These are phyloP conservation scores for Heteractis magnifica DNA, from an alignment of 92 coral and sea anemone genomes.

Conservation along the genomic window DNA sequence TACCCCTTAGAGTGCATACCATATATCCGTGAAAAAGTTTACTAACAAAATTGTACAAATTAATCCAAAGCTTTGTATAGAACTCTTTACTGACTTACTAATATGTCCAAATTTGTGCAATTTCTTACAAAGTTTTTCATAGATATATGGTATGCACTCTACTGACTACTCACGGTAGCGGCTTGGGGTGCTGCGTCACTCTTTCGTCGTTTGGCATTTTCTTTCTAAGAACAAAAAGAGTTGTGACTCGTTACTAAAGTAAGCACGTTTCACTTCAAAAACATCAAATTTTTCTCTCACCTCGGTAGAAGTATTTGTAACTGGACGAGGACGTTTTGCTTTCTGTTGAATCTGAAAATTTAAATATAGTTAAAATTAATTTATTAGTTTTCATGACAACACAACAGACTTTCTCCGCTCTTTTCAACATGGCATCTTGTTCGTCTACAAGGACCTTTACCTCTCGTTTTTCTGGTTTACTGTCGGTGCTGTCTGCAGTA, in stretches of 20 bases:
- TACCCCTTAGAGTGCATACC: too few relatives aligned
- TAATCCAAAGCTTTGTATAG: too few relatives aligned
- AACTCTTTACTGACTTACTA: too few relatives aligned
- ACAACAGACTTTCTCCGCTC: not conserved
- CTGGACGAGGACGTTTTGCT: constrained; percentile 47
- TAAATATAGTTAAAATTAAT: not conserved
- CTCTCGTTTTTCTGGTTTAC: constrained; percentile 13
- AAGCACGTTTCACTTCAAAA: not conserved
- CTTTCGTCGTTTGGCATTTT: constrained; percentile 23
- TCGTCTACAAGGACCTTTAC: not conserved
- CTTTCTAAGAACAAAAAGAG: not conserved
- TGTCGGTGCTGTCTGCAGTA: not conserved
- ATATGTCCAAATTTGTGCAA: too few relatives aligned
- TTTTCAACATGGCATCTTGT: not conserved
- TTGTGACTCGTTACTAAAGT: not conserved
- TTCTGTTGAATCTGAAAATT: constrained; percentile 19
- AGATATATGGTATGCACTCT: too few relatives aligned
- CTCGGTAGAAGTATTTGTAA: constrained; percentile 30
- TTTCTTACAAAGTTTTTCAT: too few relatives aligned
- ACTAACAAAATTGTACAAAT: too few relatives aligned
- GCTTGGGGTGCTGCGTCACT: constrained; percentile 13
- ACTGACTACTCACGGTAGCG: constrained; percentile 8
- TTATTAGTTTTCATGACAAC: not conserved
- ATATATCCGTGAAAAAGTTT: too few relatives aligned
- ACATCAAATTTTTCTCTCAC: constrained; percentile 9